Evolutionary conservation across 2,888 invertebrate genomes (phyloP), one percentile per base, ranked within the genome.

Genomic region (Homarus gammarus): DNA sequence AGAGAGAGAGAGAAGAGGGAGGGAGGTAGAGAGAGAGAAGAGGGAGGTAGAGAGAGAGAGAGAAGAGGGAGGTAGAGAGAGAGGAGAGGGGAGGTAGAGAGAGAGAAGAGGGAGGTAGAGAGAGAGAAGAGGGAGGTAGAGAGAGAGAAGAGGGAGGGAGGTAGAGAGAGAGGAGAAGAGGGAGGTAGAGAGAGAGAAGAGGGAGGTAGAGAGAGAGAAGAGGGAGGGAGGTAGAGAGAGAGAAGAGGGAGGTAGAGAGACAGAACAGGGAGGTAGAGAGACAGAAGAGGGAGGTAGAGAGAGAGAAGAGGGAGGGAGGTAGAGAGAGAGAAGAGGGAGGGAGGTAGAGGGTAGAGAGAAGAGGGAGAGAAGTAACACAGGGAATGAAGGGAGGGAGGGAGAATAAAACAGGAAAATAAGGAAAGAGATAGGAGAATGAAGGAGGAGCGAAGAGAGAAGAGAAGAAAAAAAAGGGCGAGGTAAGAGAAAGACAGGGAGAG

Each of bases 171-270:
- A 31, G 68, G 22, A 1, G 31, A 15, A 31, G 68, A 31, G 31
- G 18, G 31, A 31, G 68, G 8, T 72, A 68, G 68, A 68, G 68
- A 68, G 68, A 68, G 68, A 68, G 68, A 68, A 68, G 31, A 10
- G 5, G 5, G 18, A 68, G 18, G 18, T n/a, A 68, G 18, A 31
- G 5, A 68, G 68, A 68, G 18, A 68, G 18, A 10, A 6, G 1
- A 22, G 68, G 22, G 18, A 0, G 31, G 10, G 33, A 31, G 0
- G 10, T 1, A 31, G 33, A 31, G 22, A 10, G 68, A 22, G 10
- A 68, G 68, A 56, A 12, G 22, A 68, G 0, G 31, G 33, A 31
- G 10, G 31, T 27, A 10, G 56, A 56, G 56, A 56, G 12, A 56
- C 18, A 18, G 56, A 18, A 18, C 12, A 12, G 18, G 56, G 18